Base-by-base conservation (phyloP, 92 coral and sea anemone species). In the Siderastrea siderea region DNA sequence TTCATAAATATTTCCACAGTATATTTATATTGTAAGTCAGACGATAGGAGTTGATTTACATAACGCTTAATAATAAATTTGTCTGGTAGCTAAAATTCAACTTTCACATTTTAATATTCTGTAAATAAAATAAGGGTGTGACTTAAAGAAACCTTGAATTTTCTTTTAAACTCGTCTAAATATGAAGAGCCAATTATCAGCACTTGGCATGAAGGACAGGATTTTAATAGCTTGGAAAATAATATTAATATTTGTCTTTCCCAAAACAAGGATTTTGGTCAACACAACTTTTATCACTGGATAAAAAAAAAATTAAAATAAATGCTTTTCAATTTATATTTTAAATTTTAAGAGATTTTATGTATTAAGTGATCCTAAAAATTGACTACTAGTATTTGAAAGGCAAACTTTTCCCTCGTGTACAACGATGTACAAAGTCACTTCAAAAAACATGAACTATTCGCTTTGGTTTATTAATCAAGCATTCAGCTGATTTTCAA, bases 71-170 rank as follows among this genome's bases (percentile, higher is more conserved):
- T 77, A 55, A 52, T 69, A 54, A 81, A 81, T 69, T 45, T 70
- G 57, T 81, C 77, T 68, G 67, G 75, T 46, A 4, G 52, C 62
- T 81, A 1, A 51, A 50, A 46, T 9, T 55, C 7, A 5, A 74
- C 57, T 75, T 58, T 62, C 46, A n/a, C 12, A 59, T 3, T 55
- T 57, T 59, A 13, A 80, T 66, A 50, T 66, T 66, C 47, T 9
- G 61, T 53, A 50, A 68, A 80, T 68, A 80, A 51, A 51, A 80
- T 26, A 80, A 62, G 84, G 84, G 84, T 67, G 84, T 80, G 84
- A 80, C 74, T 66, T 4, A 14, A 9, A 16, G 6, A 7, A 15
- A 80, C 9, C 0, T 3, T 47, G n/a, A 2, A 7, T 68, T 44
- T 47, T 16, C 45, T 10, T 47, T 44, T 44, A 11, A 6, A 6